Evolutionary conservation across 2,888 invertebrate species (phyloP), one percentile per base, ranked within the genome.

Genomic region (Tenthredo mesomela): DNA sequence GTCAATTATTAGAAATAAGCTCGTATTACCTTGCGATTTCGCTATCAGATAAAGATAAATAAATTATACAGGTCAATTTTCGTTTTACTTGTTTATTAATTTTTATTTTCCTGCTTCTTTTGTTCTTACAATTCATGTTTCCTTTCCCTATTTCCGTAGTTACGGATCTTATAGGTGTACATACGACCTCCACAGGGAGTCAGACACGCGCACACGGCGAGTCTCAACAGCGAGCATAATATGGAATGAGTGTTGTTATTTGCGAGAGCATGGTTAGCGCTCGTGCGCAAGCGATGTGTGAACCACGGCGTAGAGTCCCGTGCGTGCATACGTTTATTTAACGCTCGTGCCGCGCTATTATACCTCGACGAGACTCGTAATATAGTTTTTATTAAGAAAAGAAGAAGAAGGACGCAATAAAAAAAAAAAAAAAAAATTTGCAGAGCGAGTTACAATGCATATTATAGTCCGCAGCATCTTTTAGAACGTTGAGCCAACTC

Each of bases 281-380:
- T 83, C 87, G 85, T 85, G 89, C 88, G 86, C 87, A 88, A 89
- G 88, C 85, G 87, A 89, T 86, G 87, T 61, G 58, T 80, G 80
- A 61, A 40, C 61, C 58, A 61, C 58, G 40, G 61, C 61, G 61
- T 89, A 89, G 88, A 89, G 87, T 86, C 89, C 89, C 89, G 87
- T 89, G 88, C 87, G 88, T 89, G 77, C 70, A 84, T 77, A 54
- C 86, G 88, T 90, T 90, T 89, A 89, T 90, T 90, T 90, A 88
- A 88, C 86, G 90, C 89, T 87, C 87, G 87, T 87, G 84, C 85
- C 86, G 85, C 86, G 85, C 87, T 86, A 89, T 80, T 80, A 40
- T 90, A 88, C 89, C 89, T 88, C 89, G 88, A 87, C 86, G 85
- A 61, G 82, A 82, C 82, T 47, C 29, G 82, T 65, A 43, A 82